These are phyloP conservation scores for Gymnorhina tibicen DNA, from an alignment of 2,113 vertebrate species.

Conservation along the genomic window DNA sequence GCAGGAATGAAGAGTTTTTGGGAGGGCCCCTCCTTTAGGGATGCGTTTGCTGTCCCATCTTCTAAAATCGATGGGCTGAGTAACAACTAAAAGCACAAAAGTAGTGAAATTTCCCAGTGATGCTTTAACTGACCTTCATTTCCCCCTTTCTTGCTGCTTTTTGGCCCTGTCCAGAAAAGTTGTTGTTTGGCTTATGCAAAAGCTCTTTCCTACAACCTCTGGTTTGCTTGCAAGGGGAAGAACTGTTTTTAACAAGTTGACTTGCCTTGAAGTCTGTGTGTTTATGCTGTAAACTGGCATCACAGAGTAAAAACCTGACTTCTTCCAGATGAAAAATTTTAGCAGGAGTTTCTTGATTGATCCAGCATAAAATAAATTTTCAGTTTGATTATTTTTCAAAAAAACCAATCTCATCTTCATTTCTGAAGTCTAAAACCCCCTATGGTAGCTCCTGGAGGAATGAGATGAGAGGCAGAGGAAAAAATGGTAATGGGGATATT, in stretches of 20 bases:
- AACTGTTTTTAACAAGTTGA: background rate
- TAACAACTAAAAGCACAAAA: background rate
- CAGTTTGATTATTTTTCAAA: background rate
- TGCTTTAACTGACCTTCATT: constrained; percentile 2
- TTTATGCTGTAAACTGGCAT: background rate
- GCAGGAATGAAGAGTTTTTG: background rate
- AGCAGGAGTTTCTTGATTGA: background rate
- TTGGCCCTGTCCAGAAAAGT: background rate
- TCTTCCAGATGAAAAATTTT: background rate
- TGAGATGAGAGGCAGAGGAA: background rate
- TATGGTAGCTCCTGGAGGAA: background rate
- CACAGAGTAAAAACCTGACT: background rate
- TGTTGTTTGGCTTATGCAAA: background rate
- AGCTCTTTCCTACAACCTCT: background rate
- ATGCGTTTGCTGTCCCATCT: background rate
- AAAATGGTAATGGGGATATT: background rate
- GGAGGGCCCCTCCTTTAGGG: background rate
- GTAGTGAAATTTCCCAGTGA: background rate
- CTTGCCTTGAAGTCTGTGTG: background rate
- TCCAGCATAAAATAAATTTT: background rate
- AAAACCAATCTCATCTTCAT: background rate
- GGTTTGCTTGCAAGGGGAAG: background rate
- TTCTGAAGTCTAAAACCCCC: background rate
- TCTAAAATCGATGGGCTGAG: background rate
- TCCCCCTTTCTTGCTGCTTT: constrained; percentile 6